Conservation (phyloP, 2,888 invertebrate genomes). For the Abrostola triplasia region DNA sequence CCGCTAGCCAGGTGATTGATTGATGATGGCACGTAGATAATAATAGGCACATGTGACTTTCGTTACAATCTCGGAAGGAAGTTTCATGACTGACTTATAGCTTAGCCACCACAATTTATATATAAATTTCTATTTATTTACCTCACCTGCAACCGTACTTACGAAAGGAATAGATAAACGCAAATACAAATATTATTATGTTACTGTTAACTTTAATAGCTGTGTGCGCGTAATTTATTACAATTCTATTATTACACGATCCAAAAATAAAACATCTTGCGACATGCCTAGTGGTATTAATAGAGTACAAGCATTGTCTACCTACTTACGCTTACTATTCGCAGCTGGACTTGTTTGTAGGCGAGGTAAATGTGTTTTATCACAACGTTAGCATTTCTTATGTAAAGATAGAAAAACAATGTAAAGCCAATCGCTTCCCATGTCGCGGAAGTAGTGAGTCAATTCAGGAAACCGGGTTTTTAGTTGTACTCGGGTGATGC, state of each 20-base stretch:
- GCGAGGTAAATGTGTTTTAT: slow-evolving; percentile 18
- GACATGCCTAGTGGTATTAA: slow-evolving; percentile 51
- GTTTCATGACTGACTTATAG: slow-evolving; percentile 35
- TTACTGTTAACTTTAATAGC: slow-evolving; percentile 15
- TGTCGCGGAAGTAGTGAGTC: slow-evolving; percentile 26
- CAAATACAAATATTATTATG: no score
- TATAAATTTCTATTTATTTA: neutral
- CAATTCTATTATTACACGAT: slow-evolving; percentile 37
- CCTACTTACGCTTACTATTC: slow-evolving; percentile 41
- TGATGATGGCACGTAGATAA: slow-evolving; percentile 78
- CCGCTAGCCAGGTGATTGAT: slow-evolving; percentile 80
- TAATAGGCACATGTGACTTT: slow-evolving; percentile 74
- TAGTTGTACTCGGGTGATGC: slow-evolving; percentile 19
- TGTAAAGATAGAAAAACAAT: neutral
- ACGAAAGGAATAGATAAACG: neutral
- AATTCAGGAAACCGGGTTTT: slow-evolving; percentile 12
- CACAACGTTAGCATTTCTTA: neutral
- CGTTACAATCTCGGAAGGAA: slow-evolving; percentile 68
- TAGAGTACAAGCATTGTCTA: slow-evolving; percentile 51
- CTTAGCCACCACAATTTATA: slow-evolving; percentile 3
- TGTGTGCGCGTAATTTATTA: slow-evolving; percentile 39
- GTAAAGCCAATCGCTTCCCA: slow-evolving; percentile 8
- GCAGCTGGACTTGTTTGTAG: slow-evolving; percentile 34
- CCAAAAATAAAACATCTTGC: slow-evolving; percentile 57
- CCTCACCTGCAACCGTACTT: neutral